Evolutionary conservation across 2,888 invertebrate species (phyloP).

Genomic region (Lepetodrilus schrolli): DNA sequence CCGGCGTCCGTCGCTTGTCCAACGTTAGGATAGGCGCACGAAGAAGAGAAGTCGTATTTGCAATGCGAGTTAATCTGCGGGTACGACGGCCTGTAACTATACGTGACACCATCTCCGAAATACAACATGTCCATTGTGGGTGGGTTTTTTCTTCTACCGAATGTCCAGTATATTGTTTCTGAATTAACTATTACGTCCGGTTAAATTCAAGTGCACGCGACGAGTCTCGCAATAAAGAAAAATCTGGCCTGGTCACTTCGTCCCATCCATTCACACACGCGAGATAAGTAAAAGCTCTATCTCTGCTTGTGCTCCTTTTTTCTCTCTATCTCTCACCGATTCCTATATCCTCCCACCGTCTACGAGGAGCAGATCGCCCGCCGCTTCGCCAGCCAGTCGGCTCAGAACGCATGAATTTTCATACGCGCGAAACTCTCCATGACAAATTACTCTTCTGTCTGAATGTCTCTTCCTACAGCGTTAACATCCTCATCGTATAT

Average conservation of each 20-base stretch:
- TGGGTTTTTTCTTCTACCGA: too few species aligned
- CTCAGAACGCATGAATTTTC: conserved; percentile 5
- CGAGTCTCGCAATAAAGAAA: background rate
- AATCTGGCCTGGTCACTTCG: too few species aligned
- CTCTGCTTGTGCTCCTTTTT: background rate
- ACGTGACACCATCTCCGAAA: conserved; percentile 31
- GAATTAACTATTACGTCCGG: background rate
- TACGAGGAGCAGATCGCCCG: background rate
- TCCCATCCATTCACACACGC: too few species aligned
- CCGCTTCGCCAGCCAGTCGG: background rate
- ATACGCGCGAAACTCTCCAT: background rate
- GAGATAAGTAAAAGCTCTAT: background rate
- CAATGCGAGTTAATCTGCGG: conserved; percentile 29
- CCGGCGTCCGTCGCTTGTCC: conserved; percentile 25
- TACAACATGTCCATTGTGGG: conserved; percentile 34
- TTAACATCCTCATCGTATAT: background rate
- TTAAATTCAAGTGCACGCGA: background rate
- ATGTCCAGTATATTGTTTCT: background rate
- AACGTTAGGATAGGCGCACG: conserved; percentile 29
- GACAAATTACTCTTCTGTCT: background rate
- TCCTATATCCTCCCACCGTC: background rate
- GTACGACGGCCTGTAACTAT: conserved; percentile 27
- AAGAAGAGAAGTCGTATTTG: conserved; percentile 31
- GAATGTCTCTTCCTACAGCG: background rate
- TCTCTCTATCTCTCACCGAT: background rate